Evolutionary conservation across 1,140 invertebrate genomes (phyloP), one percentile per base, ranked within the genome.

Genomic region (Drosophila ercepeae): DNA sequence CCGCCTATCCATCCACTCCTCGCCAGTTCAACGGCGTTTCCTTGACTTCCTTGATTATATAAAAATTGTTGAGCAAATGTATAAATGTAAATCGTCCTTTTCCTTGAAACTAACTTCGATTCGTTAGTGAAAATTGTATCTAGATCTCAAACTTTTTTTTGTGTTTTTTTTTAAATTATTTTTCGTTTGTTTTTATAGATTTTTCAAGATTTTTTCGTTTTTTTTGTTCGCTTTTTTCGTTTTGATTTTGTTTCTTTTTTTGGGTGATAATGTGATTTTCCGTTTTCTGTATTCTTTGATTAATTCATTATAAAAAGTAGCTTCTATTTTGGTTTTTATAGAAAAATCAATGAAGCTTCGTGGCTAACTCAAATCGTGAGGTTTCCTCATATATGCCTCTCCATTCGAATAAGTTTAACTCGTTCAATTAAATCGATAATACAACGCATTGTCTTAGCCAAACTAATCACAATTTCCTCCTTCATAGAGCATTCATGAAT

Each of bases 281-380:
- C 57, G 44, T 64, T 64, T 70, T 60, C 25, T 27, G 61, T 59
- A 41, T 41, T 45, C 63, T 50, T 50, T 79, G 25, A 41, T 72
- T 57, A 57, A 34, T 57, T 60, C 34, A 45, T 64, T 41, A 36
- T 53, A 53, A 51, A 46, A 14, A 49, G 42, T 41, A 58, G 81
- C 81, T 61, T 86, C 63, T 64, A 75, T 70, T 42, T 82, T 75
- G 82, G 60, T 88, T 86, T 86, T 86, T 55, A 55, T 70, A 63
- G 68, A 82, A 86, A 86, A 86, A 78, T 69, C 73, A 86, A 88
- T 88, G 81, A 86, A 86, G 81, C 81, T 67, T 49, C 60, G 65
- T 46, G 54, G 58, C 71, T 79, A 70, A 58, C 36, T 29, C 67
- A 73, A 70, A 71, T 55, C 39, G 53, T 67, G 57, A 63, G 70